Evolutionary conservation across 2,113 vertebrate species (phyloP), one percentile per base, ranked within the genome.

Genomic region (Xiphophorus couchianus): DNA sequence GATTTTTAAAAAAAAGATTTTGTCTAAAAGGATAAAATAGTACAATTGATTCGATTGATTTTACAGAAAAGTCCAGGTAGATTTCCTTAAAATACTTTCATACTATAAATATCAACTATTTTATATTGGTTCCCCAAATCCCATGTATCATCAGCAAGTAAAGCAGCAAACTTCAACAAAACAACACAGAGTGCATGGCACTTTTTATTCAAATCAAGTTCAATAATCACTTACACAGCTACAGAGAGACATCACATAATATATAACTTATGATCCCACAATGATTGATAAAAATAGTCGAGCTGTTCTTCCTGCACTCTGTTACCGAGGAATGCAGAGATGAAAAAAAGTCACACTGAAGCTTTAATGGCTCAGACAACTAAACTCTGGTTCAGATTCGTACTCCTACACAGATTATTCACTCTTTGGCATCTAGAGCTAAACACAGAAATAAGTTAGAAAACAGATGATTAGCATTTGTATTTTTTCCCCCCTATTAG

Each of bases 131-230:
- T 48, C 44, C 44, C 17, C 14, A 48, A 48, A 19, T 48, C 17
- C 44, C 15, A 17, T 48, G 17, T 48, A 48, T 6, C 17, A 48
- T 17, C 17, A 48, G 14, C 17, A 1, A 19, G 5, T 48, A 48
- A 48, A 48, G 44, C 4, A 48, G 17, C 33, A 69, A 51, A 44
- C 44, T 12, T 71, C 33, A 69, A 69, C 28, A 5, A 15, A 86
- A 69, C 3, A 29, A 85, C 54, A 74, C 42, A 70, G 4, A 9
- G 61, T 66, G 70, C 73, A 91, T 95, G 93, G 93, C 91, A 94
- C 92, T 80, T 84, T 93, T 95, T 95, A 94, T 93, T 94, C 78
- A 81, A 90, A 92, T 92, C 60, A 88, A 90, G 90, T 88, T 76
- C 67, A 87, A 87, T 77, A 83, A 88, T 87, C 80, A 89, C 66